phyloP scores from a whole-genome alignment of 2,113 vertebrate genomes.

The Oostethus manadensis region DNA sequence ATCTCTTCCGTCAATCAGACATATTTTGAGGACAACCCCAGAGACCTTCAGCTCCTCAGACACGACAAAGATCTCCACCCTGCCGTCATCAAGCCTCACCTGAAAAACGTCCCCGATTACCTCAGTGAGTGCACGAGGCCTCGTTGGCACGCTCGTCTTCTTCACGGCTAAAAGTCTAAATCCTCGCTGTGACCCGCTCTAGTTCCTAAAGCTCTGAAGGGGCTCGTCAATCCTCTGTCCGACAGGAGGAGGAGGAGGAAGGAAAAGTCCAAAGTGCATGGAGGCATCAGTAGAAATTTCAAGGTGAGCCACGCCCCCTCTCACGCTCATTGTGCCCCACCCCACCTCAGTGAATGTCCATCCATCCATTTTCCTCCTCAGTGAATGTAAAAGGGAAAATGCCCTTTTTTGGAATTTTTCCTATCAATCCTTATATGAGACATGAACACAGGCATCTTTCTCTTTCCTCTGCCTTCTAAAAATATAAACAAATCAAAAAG shows the following conservation, averaged over 20 bases:
- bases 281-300: conserved; percentile 49
- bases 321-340: too few species aligned
- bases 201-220: conserved; percentile 77
- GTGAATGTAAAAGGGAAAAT: too few species aligned
- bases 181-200: background rate
- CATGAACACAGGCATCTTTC: too few species aligned
- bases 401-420: too few species aligned
- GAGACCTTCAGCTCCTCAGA: conserved; percentile 83
- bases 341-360: too few species aligned
- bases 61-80: conserved; percentile 89
- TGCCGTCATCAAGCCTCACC: conserved; percentile 83
- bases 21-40: conserved; percentile 88
- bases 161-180: background rate
- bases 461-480: too few species aligned
- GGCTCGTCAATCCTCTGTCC: conserved; percentile 47
- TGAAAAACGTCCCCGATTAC: conserved; percentile 86
- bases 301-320: conserved; percentile 56
- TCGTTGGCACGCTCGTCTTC: background rate
- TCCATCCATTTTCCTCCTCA: too few species aligned
- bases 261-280: conserved; percentile 21
- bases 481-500: too few species aligned
- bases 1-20: conserved; percentile 48
- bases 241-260: conserved; percentile 45
- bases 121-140: conserved; percentile 67
- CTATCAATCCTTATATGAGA: too few species aligned